These are phyloP conservation scores for Mastomys natalensis DNA, from an alignment of 2,113 vertebrate species.

Conservation along the genomic window DNA sequence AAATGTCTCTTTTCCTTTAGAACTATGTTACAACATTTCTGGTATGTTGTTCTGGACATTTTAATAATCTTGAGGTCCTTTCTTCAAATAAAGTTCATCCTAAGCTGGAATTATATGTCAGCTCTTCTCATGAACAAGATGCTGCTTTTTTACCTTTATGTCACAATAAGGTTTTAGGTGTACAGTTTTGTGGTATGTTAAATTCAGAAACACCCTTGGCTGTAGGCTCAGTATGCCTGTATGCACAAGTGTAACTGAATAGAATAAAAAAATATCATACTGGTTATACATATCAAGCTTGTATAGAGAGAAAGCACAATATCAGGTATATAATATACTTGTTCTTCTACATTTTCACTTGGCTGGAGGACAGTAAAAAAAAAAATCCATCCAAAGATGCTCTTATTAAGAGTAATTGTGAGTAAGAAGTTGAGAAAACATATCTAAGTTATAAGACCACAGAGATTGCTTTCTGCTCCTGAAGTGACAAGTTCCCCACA, in stretches of 20 bases:
- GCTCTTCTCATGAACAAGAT: not conserved
- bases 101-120: not conserved
- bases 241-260: not conserved
- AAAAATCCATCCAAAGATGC: not conserved
- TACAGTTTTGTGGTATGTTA: not conserved
- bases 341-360: not conserved
- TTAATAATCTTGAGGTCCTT: not conserved
- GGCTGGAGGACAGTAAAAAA: too few species aligned
- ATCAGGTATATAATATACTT: not conserved
- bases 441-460: too few species aligned
- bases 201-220: not conserved
- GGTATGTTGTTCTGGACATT: not conserved
- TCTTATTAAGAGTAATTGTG: not conserved
- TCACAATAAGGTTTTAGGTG: not conserved
- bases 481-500: fast-evolving
- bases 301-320: not conserved
- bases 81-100: not conserved
- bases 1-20: not conserved
- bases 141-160: not conserved
- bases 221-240: not conserved
- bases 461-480: not conserved
- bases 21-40: not conserved
- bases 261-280: not conserved
- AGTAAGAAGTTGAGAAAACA: not conserved
- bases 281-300: not conserved